phyloP scores from a whole-genome alignment of 2,797 vertebrate genomes.

The Sternotherus odoratus region DNA sequence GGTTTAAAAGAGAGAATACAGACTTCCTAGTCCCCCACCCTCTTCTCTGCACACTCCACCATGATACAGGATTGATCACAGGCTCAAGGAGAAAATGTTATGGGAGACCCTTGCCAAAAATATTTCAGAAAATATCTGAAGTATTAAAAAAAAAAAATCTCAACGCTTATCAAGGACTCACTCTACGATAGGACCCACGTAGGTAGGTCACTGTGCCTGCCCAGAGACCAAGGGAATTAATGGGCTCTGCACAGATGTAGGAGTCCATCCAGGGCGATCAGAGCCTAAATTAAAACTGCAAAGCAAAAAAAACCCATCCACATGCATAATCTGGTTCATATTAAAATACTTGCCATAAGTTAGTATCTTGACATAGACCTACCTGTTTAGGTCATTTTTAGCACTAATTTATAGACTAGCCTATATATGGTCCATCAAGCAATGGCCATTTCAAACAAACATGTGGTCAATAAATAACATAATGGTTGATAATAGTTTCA shows the following conservation, averaged over 20 bases:
- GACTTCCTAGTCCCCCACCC: neutral
- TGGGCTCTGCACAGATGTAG: neutral
- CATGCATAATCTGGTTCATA: constrained; percentile 72
- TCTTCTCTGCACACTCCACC: neutral
- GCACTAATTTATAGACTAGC: constrained; percentile 79
- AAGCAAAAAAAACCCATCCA: constrained; percentile 39
- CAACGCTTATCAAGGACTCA: constrained; percentile 50
- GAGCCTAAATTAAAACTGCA: constrained; percentile 45
- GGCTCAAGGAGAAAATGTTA: constrained; percentile 37
- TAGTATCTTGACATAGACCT: constrained; percentile 74
- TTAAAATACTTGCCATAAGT: constrained; percentile 76
- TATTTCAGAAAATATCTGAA: constrained; percentile 34
- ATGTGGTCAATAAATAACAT: constrained; percentile 84
- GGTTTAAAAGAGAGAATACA: constrained; percentile 9
- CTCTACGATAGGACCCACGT: neutral
- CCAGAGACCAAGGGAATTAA: neutral
- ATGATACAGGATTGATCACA: neutral
- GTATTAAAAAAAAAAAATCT: constrained; percentile 31
- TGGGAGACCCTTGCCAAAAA: constrained; percentile 42
- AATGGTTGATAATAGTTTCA: constrained; percentile 88
- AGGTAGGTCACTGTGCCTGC: neutral
- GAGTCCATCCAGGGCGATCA: neutral
- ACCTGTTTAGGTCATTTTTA: constrained; percentile 80
- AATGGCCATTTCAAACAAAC: constrained; percentile 83
- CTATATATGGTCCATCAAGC: constrained; percentile 69